phyloP scores from a whole-genome alignment of 1,140 invertebrate genomes.

The Branchinecta lynchi region DNA sequence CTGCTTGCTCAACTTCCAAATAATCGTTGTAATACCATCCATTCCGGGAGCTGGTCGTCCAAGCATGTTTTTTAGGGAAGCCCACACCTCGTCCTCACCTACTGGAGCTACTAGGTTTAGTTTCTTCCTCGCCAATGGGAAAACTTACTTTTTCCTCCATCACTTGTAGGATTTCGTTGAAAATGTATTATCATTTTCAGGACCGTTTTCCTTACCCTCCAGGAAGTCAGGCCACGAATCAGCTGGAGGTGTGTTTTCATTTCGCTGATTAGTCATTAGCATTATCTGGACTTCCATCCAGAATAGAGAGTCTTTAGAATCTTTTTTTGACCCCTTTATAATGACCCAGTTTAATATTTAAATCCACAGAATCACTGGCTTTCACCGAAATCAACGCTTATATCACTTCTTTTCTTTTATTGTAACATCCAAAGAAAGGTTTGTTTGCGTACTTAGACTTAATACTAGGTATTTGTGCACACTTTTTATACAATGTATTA shows the following conservation, averaged over 20 bases:
- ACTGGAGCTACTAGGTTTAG: not conserved
- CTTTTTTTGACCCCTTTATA: not conserved
- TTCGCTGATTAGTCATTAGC: not conserved
- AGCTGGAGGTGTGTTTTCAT: not conserved
- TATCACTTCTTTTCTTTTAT: not conserved
- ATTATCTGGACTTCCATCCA: too few species aligned
- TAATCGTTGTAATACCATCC: not conserved
- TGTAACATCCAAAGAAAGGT: not conserved
- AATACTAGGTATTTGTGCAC: not conserved
- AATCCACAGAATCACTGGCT: not conserved
- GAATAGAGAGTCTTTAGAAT: too few species aligned
- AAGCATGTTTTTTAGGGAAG: not conserved
- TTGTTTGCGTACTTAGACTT: not conserved
- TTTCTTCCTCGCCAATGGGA: not conserved
- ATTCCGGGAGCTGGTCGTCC: not conserved
- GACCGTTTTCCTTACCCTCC: too few species aligned
- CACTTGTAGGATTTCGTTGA: not conserved
- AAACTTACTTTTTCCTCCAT: not conserved
- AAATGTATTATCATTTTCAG: too few species aligned
- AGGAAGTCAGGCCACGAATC: not conserved
- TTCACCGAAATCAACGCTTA: not conserved
- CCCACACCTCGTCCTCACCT: not conserved
- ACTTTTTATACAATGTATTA: not conserved
- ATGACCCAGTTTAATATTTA: not conserved
- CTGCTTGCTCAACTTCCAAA: not conserved